Evolutionary conservation across 2,113 vertebrate species (phyloP).

Genomic region (Seriola quinqueradiata): DNA sequence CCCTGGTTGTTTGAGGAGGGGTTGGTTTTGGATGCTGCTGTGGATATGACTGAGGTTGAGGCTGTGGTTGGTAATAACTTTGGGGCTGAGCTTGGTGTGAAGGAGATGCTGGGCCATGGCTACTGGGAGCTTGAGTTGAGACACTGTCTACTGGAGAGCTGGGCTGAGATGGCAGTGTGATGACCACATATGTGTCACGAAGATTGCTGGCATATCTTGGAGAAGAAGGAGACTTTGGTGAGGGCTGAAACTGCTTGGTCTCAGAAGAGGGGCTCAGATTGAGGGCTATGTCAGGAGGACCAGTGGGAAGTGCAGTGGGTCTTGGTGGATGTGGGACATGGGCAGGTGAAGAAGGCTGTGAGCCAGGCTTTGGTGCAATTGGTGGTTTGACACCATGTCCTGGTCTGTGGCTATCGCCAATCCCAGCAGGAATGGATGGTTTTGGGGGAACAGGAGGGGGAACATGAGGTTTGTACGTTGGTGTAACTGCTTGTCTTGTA

Average conservation of each 20-base stretch:
- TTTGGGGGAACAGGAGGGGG: conserved; percentile 97
- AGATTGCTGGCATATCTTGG: conserved; percentile 90
- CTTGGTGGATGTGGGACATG: conserved; percentile 84
- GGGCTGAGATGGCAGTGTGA: conserved; percentile 97
- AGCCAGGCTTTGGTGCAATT: conserved; percentile 91
- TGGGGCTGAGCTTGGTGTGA: conserved; percentile 79
- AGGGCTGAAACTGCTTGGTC: conserved; percentile 84
- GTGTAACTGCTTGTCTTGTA: conserved; percentile 78
- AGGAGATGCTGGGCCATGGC: conserved; percentile 84
- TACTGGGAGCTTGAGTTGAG: conserved; percentile 87
- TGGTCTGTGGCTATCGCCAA: conserved; percentile 89
- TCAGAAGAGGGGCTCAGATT: conserved; percentile 92
- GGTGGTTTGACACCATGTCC: conserved; percentile 89
- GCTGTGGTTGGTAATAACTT: conserved; percentile 67
- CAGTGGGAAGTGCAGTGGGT: conserved; percentile 84
- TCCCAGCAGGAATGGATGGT: conserved; percentile 90
- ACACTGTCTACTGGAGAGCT: conserved; percentile 93
- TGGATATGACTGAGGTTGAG: conserved; percentile 67
- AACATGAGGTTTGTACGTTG: conserved; percentile 84
- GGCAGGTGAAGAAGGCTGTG: conserved; percentile 84
- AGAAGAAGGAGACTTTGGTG: conserved; percentile 93
- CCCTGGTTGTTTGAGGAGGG: conserved; percentile 79
- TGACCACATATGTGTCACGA: conserved; percentile 96
- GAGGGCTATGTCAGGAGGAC: conserved; percentile 85
- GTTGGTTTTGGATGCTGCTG: conserved; percentile 68